Evolutionary conservation across 2,888 invertebrate genomes (phyloP), one percentile per base, ranked within the genome.

Genomic region (Sphecodes monilicornis): DNA sequence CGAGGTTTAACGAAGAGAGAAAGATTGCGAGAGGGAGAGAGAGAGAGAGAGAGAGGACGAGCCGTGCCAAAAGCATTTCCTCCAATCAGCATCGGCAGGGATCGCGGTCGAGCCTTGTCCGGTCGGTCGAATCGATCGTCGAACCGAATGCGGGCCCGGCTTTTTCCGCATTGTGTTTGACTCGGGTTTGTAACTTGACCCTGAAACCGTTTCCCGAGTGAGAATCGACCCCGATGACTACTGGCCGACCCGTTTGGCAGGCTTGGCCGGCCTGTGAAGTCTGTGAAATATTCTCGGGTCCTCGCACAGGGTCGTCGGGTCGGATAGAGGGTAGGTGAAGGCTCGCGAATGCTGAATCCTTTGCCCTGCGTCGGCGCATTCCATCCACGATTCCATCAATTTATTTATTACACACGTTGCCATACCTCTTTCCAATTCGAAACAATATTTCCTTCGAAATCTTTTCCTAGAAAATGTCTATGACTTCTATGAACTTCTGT

Each of bases 221-320:
- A 84, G 64, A 86, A 87, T 88, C 78, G 85, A 90, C 70, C 81
- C 50, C 74, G 76, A 82, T 76, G 76, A 82, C 81, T 74, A 82
- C 81, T 76, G 75, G 54, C 69, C 82, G 78, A 90, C 82, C 80
- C 54, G 82, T 77, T 86, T 82, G 76, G 71, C 82, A 81, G 77
- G 76, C 29, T 39, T 60, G 16, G 46, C 46, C 66, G 66, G 50
- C 50, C 50, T 50, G n/a, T 3, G n/a, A 50, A 50, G 22, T 32
- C 64, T 41, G 81, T 18, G 79, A 86, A 88, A 87, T 80, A 83
- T 81, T 87, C 86, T 83, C 84, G 29, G 79, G 57, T 76, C 57
- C 57, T 36, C 78, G 78, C 82, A 82, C 85, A 32, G 64, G 64
- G 64, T 64, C 64, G 64, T 16, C 29, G 60, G 29, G 60, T 54